A percentile compares a stretch with the other conserved stretches of the same genome.
Evolutionary conservation across 92 coral and sea anemone species (phyloP).

Genomic region (Palythoa grandis): DNA sequence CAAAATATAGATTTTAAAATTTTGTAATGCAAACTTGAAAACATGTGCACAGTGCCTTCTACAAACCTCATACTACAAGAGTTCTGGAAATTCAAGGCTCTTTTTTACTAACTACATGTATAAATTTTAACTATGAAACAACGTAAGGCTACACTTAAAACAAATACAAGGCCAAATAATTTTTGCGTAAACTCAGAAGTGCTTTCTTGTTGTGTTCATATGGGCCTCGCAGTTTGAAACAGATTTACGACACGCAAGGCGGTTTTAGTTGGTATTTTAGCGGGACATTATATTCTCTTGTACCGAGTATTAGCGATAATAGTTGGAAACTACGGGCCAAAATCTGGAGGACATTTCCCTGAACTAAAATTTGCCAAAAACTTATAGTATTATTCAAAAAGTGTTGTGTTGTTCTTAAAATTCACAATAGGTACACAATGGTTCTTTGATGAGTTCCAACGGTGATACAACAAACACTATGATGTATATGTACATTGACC

Average conservation of each 20-base stretch:
- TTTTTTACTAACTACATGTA: background rate
- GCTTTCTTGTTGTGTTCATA: conserved; percentile 2
- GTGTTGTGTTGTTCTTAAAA: background rate
- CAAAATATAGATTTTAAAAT: no score
- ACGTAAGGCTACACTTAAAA: background rate
- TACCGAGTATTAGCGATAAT: background rate
- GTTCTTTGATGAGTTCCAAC: background rate
- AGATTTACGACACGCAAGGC: conserved; percentile 11
- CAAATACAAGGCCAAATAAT: background rate
- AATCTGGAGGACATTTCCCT: background rate
- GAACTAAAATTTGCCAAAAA: background rate
- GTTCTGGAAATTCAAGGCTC: background rate
- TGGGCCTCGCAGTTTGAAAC: conserved; percentile 27
- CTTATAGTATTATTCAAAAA: background rate
- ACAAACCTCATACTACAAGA: background rate
- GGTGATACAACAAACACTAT: background rate
- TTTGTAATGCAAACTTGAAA: no score
- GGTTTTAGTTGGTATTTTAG: background rate
- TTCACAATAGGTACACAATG: conserved; percentile 12
- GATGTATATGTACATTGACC: background rate
- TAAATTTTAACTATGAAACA: background rate
- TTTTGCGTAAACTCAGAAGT: background rate
- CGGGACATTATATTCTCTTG: background rate
- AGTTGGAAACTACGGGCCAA: background rate
- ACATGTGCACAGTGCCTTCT: background rate